Evolutionary conservation across 2,113 vertebrate species (phyloP).

Genomic region (Aptenodytes patagonicus): DNA sequence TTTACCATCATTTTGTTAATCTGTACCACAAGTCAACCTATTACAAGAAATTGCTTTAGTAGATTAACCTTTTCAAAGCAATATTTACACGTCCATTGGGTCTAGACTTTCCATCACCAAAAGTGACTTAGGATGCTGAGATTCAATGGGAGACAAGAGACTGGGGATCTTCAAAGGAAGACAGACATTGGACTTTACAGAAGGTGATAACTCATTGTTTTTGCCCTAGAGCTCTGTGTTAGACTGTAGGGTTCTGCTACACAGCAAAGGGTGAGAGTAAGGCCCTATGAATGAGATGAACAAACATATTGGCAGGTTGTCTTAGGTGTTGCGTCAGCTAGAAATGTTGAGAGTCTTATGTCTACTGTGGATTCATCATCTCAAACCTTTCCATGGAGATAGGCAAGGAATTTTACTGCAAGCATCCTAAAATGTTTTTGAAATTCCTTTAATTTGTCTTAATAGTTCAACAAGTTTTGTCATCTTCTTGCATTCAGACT

Average conservation of each 20-base stretch:
- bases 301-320: background rate
- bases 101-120: background rate
- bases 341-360: accelerated
- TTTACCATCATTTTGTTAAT: background rate
- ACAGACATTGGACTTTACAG: background rate
- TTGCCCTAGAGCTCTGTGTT: background rate
- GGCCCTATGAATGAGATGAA: background rate
- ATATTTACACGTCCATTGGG: background rate
- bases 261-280: background rate
- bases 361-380: background rate
- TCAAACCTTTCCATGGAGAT: background rate
- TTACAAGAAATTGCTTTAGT: background rate
- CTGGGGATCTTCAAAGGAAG: background rate
- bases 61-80: background rate
- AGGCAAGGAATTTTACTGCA: background rate
- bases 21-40: background rate
- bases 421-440: background rate
- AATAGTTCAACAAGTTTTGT: background rate
- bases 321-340: background rate
- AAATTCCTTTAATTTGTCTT: background rate
- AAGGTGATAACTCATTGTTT: background rate
- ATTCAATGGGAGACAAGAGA: background rate
- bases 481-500: background rate
- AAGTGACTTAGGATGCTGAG: background rate
- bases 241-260: background rate